Percentiles rank a stretch among this genome's conserved stretches.
These are phyloP conservation scores for Trachelus tabidus DNA, from an alignment of 2,888 invertebrate species.

Conservation along the genomic window DNA sequence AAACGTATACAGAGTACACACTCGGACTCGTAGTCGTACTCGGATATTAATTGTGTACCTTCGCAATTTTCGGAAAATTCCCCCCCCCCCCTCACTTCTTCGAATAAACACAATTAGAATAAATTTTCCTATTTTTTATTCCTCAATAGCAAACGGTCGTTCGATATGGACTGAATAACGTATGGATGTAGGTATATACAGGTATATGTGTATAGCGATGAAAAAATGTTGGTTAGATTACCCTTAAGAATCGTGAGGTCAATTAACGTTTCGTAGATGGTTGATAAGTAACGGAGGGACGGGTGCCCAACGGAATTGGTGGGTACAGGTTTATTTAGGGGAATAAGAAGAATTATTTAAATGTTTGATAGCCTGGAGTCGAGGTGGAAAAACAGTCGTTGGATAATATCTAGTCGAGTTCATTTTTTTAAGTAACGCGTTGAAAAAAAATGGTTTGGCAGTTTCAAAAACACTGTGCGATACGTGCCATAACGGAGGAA, in stretches of 20 bases:
- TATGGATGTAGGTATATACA: background rate
- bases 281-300: constrained; percentile 12
- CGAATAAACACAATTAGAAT: background rate
- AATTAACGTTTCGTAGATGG: constrained; percentile 33
- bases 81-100: background rate
- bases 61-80: background rate
- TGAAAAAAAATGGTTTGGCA: background rate
- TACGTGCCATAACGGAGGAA: background rate
- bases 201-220: constrained; percentile 18
- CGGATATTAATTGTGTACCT: background rate
- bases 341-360: constrained; percentile 25
- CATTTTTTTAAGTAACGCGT: background rate
- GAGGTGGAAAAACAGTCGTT: background rate
- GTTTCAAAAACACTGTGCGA: background rate
- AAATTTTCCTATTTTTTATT: background rate
- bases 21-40: background rate
- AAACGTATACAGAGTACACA: background rate
- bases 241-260: constrained; percentile 33
- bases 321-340: constrained; percentile 36
- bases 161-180: background rate
- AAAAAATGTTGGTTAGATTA: constrained; percentile 9
- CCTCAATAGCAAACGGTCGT: background rate
- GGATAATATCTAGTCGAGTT: background rate
- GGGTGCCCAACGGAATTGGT: constrained; percentile 24
- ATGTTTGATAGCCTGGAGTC: constrained; percentile 15